Evolutionary conservation across 2,888 invertebrate genomes (phyloP), one percentile per base, ranked within the genome.

Genomic region (Dolomedes plantarius): DNA sequence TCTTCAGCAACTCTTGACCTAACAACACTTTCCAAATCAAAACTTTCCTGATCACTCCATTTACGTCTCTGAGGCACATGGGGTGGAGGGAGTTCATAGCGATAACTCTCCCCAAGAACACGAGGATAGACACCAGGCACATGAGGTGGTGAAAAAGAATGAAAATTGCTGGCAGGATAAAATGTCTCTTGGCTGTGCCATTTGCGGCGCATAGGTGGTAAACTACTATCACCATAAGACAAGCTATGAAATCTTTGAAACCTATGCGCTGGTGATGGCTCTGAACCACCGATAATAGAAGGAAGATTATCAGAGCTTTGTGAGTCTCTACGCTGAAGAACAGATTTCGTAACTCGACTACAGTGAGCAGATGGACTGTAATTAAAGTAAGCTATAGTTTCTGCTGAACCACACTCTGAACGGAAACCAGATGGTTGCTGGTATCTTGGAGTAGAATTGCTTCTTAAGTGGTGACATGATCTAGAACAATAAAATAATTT

Each of bases 111-210:
- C 3, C 67, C 62, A 23, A 80, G 28, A 23, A 64, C 19, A 0
- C 86, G 29, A 23, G 80, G 79, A 32, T 76, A 50, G 7, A 87
- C 74, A 29, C 85, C 83, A 16, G 87, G 87, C 11, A 87, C 67
- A 39, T 77, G 72, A 13, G 82, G 77, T 0, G 79, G 82, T 0
- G 82, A 78, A 64, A 82, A 73, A 9, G 41, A 27, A 65, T 73
- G 73, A 31, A 41, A 50, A 19, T 23, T 72, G 31, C 16, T 67
- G 6, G 27, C 19, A 6, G 80, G 87, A n/a, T 75, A 56, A 36
- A 88, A 87, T 46, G 68, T 83, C 39, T 88, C 88, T 65, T 88
- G 88, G 41, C 88, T 88, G 56, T 87, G 87, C 88, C 88, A 88
- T 36, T 83, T 82, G 11, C 86, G 69, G 11, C 88, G 71, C 86